Evolutionary conservation across 1,140 invertebrate species (phyloP), one percentile per base, ranked within the genome.

Genomic region (Nixonia krombeini): DNA sequence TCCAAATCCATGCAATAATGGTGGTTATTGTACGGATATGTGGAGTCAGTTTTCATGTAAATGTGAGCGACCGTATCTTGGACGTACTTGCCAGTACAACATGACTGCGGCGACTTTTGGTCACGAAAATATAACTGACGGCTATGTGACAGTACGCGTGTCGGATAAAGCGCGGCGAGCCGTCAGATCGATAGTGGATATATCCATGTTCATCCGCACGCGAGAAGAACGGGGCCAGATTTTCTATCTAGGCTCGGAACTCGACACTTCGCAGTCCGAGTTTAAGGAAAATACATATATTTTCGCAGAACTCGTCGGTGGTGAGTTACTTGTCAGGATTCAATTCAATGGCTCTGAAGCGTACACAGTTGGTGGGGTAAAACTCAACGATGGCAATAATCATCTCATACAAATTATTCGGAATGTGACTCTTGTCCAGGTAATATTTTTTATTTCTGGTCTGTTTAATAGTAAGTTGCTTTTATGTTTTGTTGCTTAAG

Each of bases 131-230:
- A 91, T 90, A 0, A 89, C 86, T 0, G 91, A 91, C 59, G 85
- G 87, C n/a, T 87, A 92, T 53, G 93, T 93, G 9, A 87, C 86
- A 0, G 94, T 96, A 7, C 85, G 83, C 28, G 91, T 94, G 10
- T 85, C 87, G 0, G 89, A 90, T 56, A 79, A 85, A 25, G 90
- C 92, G 0, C 88, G 90, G 16, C 82, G 89, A 18, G 89, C 90
- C 0, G 91, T 96, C 26, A 87, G 91, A 47, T 90, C 89, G 18
- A 91, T 93, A 35, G 89, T 96, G 17, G 94, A 97, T 76, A 92
- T 98, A 29, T 96, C 94, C 1, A 95, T 98, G 91, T 96, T 98
- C 78, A 90, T 97, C 35, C 87, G 94, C 21, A 98, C 96, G 0
- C 86, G 95, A 31, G 90, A 96, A 79, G 86, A 89, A 2, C 87